These are phyloP conservation scores for Augochlorella aurata DNA, from an alignment of 2,888 invertebrate species.

Conservation along the genomic window DNA sequence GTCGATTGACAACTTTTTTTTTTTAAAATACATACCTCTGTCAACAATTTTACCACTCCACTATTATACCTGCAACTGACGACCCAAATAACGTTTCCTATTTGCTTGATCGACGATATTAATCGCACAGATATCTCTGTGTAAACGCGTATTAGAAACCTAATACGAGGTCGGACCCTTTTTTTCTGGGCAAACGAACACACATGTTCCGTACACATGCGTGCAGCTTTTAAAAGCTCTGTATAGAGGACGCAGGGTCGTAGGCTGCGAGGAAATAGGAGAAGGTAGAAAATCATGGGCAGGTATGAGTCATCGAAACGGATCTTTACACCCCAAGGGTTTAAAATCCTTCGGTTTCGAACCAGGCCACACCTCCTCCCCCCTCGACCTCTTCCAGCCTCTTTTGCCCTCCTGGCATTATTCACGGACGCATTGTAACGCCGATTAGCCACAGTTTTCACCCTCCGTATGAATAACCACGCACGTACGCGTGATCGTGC, in stretches of 20 bases:
- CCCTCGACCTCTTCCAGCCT: neutral
- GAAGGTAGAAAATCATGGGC: conserved; percentile 14
- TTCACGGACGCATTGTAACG: conserved; percentile 26
- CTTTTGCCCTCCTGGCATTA: neutral
- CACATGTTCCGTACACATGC: neutral
- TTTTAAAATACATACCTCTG: too few relatives aligned
- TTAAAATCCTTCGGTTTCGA: conserved; percentile 16
- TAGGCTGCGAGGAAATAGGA: conserved; percentile 30
- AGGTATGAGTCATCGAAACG: conserved; percentile 40
- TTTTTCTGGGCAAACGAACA: neutral
- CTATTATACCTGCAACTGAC: too few relatives aligned
- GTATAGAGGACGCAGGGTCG: neutral
- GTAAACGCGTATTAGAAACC: neutral
- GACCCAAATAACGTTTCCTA: neutral
- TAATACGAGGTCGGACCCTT: neutral
- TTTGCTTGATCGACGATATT: neutral
- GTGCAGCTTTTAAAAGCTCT: conserved; percentile 14
- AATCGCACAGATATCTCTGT: neutral
- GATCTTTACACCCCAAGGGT: conserved; percentile 34
- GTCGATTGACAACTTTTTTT: too few relatives aligned
- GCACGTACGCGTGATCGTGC: neutral
- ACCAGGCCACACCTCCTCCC: neutral
- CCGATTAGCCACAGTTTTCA: conserved; percentile 34
- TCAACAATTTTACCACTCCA: too few relatives aligned
- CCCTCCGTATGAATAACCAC: conserved; percentile 18